Percentiles rank a stretch among this genome's conserved stretches.
phyloP scores from a whole-genome alignment of 1,140 invertebrate species.

The Lasioglossum albipes region DNA sequence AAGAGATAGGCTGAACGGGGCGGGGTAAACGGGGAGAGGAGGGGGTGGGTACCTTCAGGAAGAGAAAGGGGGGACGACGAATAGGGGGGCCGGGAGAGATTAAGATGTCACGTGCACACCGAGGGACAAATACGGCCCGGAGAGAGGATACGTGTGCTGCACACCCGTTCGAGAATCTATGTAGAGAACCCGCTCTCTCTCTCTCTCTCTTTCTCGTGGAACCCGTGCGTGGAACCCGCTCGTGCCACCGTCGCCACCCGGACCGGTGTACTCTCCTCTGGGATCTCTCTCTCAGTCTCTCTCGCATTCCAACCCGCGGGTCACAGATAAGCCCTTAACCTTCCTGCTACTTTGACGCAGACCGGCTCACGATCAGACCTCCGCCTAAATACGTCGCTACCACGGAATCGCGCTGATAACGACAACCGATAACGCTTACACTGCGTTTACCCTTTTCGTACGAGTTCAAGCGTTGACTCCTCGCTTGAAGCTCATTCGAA shows the following conservation, averaged over 20 bases:
- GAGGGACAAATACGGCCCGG: constrained; percentile 56
- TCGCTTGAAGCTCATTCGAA: too few species aligned
- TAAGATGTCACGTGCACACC: constrained; percentile 70
- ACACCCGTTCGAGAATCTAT: constrained; percentile 5
- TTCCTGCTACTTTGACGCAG: constrained; percentile 34
- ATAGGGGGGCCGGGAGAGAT: constrained; percentile 50
- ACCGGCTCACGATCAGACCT: not conserved
- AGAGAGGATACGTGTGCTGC: constrained; percentile 49
- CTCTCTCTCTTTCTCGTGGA: constrained; percentile 21
- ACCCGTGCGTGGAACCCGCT: constrained; percentile 34
- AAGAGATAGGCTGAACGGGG: not conserved
- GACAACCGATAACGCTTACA: too few species aligned
- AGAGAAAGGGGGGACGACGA: not conserved
- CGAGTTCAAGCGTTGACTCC: too few species aligned
- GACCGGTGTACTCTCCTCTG: constrained; percentile 11
- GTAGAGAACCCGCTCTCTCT: too few species aligned
- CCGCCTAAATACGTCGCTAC: not conserved
- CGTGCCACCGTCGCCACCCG: constrained; percentile 41
- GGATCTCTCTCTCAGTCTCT: constrained; percentile 6
- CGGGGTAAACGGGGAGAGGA: too few species aligned
- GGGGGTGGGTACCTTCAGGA: too few species aligned
- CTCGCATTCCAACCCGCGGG: constrained; percentile 39
- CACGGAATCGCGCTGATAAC: too few species aligned
- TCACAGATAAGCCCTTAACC: constrained; percentile 50
- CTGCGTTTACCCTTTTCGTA: too few species aligned